A percentile compares a stretch with the other conserved stretches of the same genome.
Evolutionary conservation across 1,140 invertebrate species (phyloP).

Genomic region (Gonatopus flavifemur): DNA sequence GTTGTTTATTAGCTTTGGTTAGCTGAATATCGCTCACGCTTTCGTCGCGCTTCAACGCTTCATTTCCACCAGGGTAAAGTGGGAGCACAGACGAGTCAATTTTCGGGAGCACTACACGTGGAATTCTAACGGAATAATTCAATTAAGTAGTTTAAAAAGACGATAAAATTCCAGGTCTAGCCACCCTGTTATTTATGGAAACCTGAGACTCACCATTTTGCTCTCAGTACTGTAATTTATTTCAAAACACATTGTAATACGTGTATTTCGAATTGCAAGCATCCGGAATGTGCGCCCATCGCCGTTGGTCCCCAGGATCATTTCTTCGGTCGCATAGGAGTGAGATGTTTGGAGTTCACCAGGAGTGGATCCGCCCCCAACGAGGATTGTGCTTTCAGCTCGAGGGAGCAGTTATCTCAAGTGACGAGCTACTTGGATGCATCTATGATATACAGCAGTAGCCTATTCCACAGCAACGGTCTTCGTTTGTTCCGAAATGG

Average conservation of each 20-base stretch:
- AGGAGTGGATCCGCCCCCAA: conserved; percentile 71
- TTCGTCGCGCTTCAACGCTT: no score
- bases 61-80: no score
- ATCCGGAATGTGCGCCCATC: conserved; percentile 84
- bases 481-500: conserved; percentile 73
- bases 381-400: conserved; percentile 70
- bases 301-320: conserved; percentile 70
- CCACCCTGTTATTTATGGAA: neutral
- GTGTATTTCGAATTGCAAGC: no score
- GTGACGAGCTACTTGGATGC: conserved; percentile 89
- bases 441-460: conserved; percentile 90
- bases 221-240: neutral
- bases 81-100: no score
- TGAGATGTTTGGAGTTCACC: conserved; percentile 76
- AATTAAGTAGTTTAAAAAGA: no score
- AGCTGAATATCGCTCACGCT: no score
- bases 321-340: conserved; percentile 68
- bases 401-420: conserved; percentile 76
- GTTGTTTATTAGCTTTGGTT: no score
- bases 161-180: no score
- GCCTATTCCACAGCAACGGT: conserved; percentile 72
- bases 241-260: no score
- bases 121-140: no score
- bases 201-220: neutral
- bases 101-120: no score